phyloP scores from a whole-genome alignment of 64 coral and sea anemone species.

The Porites lutea region DNA sequence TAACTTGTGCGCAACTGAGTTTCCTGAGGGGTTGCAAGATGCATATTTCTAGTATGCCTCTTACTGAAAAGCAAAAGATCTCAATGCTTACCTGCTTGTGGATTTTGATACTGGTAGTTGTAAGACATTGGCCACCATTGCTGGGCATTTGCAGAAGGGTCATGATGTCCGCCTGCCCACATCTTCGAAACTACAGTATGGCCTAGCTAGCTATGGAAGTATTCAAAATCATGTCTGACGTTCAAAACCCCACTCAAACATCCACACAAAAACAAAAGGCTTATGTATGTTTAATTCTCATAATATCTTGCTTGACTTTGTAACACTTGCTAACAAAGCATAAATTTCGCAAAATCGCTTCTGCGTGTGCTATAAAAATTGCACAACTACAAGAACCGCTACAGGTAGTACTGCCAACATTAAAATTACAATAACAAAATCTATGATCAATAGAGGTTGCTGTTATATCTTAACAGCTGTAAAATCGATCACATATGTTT shows the following conservation, averaged over 20 bases:
- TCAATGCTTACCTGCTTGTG: constrained; percentile 53
- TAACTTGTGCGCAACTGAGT: no score
- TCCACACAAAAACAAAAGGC: constrained; percentile 24
- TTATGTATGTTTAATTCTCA: constrained; percentile 20
- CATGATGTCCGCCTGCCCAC: constrained; percentile 74
- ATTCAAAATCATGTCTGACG: constrained; percentile 71
- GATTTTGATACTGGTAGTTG: constrained; percentile 75
- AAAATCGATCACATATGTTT: no score
- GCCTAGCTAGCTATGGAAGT: constrained; percentile 71
- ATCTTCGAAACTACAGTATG: constrained; percentile 53
- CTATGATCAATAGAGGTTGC: no score
- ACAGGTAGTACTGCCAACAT: background rate
- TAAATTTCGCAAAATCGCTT: background rate
- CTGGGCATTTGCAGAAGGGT: constrained; percentile 41
- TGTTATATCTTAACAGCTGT: no score
- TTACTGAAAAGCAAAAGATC: background rate
- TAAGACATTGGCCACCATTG: constrained; percentile 89
- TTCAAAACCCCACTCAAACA: constrained; percentile 39
- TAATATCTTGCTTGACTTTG: background rate
- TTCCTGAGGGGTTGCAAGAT: no score
- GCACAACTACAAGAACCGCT: background rate
- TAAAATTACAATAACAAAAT: no score
- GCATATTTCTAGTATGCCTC: background rate
- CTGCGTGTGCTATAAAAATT: background rate
- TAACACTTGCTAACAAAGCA: background rate